These are phyloP conservation scores for Sturnira hondurensis DNA, from an alignment of 2,113 vertebrate species.

Conservation along the genomic window DNA sequence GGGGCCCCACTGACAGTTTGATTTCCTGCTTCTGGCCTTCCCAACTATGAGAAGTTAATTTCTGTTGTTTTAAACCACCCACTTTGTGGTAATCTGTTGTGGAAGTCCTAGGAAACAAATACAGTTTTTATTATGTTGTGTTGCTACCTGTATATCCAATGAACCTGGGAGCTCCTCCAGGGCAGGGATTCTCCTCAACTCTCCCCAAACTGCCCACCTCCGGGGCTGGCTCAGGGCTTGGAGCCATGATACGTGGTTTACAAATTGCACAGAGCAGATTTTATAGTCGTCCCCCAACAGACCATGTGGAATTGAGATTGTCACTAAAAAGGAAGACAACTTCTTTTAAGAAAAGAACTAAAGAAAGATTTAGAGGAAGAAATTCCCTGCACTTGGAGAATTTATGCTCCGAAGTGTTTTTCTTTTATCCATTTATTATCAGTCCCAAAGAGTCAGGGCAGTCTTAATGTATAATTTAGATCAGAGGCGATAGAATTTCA, in stretches of 20 bases:
- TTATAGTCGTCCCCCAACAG: not conserved
- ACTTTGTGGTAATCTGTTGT: not conserved
- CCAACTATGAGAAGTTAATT: not conserved
- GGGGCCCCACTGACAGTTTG: not conserved
- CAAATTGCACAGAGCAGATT: not conserved
- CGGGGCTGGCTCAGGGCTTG: not conserved
- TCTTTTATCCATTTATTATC: slow-evolving; percentile 41
- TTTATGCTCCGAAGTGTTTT: not conserved
- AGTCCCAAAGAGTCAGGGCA: not conserved
- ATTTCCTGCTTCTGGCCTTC: not conserved
- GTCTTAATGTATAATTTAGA: slow-evolving; percentile 43
- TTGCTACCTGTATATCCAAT: not conserved
- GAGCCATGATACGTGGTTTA: not conserved
- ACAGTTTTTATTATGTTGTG: not conserved
- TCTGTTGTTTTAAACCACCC: not conserved
- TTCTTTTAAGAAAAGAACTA: not conserved
- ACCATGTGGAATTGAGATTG: not conserved
- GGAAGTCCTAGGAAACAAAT: not conserved
- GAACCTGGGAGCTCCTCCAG: not conserved
- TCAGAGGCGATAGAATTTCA: slow-evolving; percentile 13
- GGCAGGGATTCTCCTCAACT: not conserved
- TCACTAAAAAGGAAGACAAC: slow-evolving; percentile 4
- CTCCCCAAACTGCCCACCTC: not conserved
- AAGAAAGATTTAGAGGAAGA: slow-evolving; percentile 6
- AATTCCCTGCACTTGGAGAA: slow-evolving; percentile 24